Evolutionary conservation across 2,888 invertebrate genomes (phyloP), one percentile per base, ranked within the genome.

Genomic region (Caradrina clavipalpis): DNA sequence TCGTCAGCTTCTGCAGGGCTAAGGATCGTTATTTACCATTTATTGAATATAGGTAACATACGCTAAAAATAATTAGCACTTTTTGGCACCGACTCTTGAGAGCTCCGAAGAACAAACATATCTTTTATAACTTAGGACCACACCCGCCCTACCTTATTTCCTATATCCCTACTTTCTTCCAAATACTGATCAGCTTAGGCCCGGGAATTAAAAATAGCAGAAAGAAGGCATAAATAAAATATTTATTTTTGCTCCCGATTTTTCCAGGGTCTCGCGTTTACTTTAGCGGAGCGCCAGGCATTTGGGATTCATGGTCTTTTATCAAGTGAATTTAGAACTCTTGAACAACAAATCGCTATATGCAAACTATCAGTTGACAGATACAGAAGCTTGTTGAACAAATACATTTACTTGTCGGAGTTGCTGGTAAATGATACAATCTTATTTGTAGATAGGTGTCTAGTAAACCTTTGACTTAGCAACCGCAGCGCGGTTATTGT

Each of bases 271-370:
- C 97, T 99, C 93, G 99, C 98, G 4, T 99, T 99, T 92, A 98
- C 98, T 0, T 92, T 99, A 81, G 97, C 98, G 91, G 99, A 99
- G 92, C 96, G 99, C 60, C 99, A 99, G 95, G 96, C 97, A 17
- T 96, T 99, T 82, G 99, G 99, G 68, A 98, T 99, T 79, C 99
- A 99, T 88, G 99, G 99, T 0, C 96, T 99, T 45, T 97, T 99
- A 89, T 99, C 99, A 1, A 98, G 99, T 0, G 97, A 98, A 71
- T 98, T 98, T 88, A 98, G 98, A 95, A 97, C 98, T 0, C 98
- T 98, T 92, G 98, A 98, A 85, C 98, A 98, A 87, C 98, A 99
- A 90, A 94, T 98, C 76, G 97, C 98, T 81, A 96, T 99, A 17
- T 98, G 98, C 87, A 97, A 98, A 92, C 97, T 98, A 80, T 98